Conservation (phyloP, 2,113 vertebrate species). For the Tetraodon nigroviridis region DNA sequence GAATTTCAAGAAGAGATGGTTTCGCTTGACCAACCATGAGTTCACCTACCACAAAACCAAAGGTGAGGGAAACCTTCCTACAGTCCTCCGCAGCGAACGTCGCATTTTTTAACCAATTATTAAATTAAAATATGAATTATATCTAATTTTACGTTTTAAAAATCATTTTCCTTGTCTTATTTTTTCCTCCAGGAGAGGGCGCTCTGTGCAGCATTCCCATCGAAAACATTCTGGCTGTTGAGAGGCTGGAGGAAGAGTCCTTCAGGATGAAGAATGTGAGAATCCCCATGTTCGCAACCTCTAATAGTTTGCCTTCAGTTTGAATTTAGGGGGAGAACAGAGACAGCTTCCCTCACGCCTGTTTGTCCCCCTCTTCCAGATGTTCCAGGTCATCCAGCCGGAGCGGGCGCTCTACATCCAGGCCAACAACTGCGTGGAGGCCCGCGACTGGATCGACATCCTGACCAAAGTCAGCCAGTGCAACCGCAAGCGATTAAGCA, state of each 20-base stretch:
- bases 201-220: constrained; percentile 95
- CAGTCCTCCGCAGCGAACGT: constrained; percentile 17
- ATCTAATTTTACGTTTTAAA: constrained; percentile 4
- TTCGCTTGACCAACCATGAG: constrained; percentile 95
- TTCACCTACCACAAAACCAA: constrained; percentile 97
- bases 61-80: constrained; percentile 73
- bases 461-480: constrained; percentile 98
- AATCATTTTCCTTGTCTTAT: neutral
- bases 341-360: neutral
- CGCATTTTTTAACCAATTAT: too few species aligned
- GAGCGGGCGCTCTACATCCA: constrained; percentile 97
- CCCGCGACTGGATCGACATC: constrained; percentile 95
- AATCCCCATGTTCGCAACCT: neutral
- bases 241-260: constrained; percentile 94
- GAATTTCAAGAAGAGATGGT: constrained; percentile 99
- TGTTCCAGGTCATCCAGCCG: constrained; percentile 98
- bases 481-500: constrained; percentile 92
- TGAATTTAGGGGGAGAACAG: neutral
- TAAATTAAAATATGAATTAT: neutral
- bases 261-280: constrained; percentile 99
- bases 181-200: constrained; percentile 79
- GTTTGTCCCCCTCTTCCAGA: constrained; percentile 68
- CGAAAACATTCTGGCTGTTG: constrained; percentile 96
- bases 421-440: constrained; percentile 97
- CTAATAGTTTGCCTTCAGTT: neutral